Evolutionary conservation across 2,797 vertebrate genomes (phyloP), one percentile per base, ranked within the genome.

Genomic region (Chiropotes sagulatus): DNA sequence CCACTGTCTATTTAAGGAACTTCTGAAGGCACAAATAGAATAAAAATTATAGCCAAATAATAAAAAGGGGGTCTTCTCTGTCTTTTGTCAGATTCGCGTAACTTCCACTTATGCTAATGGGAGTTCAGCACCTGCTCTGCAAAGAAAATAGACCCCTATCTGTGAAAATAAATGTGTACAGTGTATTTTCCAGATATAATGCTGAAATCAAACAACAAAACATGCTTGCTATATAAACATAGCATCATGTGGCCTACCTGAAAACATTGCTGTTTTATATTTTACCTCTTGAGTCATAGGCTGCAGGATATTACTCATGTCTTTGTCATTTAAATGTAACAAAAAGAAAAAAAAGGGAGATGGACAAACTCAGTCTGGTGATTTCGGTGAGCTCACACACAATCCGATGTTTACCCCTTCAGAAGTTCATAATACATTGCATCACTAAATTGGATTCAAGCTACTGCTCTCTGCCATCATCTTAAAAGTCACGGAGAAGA

Each of bases 121-220:
- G 83, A 98, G 93, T 93, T 98, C 98, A 98, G 96, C 97, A 98
- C 96, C 98, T 0, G 94, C 93, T 97, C 46, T 48, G 96, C 97
- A 95, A 96, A 98, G 98, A 98, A 98, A 99, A 98, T 97, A 98
- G 98, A 98, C 98, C 98, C 96, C 98, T 98, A 64, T 85, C 98
- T 98, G 98, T 98, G 99, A 99, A 99, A 99, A 99, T 98, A 98
- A 98, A 98, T 67, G 96, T 98, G 98, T 97, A 98, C 97, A 85
- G 96, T 98, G 3, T 98, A 97, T 98, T 98, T 98, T 98, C 83
- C 97, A 98, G 97, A 98, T 93, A 98, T 1, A 85, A 97, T 96
- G 96, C 96, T 17, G 30, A 98, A 98, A 98, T 98, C 97, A 98
- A 98, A 98, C 96, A 98, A 98, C 96, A 98, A 97, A 96, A 98